These are phyloP conservation scores for Polydrusus tereticollis DNA, from an alignment of 2,888 invertebrate genomes.

Conservation along the genomic window DNA sequence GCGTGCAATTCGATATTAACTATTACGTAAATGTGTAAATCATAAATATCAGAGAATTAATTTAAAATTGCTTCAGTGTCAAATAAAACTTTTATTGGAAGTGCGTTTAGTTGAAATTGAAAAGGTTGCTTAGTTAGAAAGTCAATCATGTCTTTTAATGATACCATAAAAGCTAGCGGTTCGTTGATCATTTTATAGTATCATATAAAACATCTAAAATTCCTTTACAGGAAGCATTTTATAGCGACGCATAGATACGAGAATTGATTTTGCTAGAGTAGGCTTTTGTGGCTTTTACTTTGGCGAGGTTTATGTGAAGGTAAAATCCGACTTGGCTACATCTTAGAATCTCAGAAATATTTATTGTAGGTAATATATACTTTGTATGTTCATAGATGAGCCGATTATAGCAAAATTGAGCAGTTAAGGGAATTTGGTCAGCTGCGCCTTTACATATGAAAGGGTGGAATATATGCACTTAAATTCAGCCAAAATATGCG, in stretches of 20 bases:
- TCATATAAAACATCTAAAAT: conserved; percentile 15
- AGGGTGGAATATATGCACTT: too few species aligned
- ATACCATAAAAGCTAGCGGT: conserved; percentile 15
- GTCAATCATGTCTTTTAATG: conserved; percentile 10
- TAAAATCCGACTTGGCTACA: background rate
- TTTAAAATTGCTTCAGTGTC: conserved; percentile 6
- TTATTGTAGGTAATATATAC: too few species aligned
- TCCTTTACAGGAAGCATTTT: conserved; percentile 8
- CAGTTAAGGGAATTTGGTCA: too few species aligned
- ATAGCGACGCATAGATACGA: background rate
- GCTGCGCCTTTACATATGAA: too few species aligned
- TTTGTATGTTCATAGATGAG: too few species aligned
- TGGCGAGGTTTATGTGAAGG: background rate
- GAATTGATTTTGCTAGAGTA: background rate
- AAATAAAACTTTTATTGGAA: conserved; percentile 8
- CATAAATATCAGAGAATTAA: conserved; percentile 7
- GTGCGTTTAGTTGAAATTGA: conserved; percentile 9
- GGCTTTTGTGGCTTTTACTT: background rate
- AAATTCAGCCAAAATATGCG: too few species aligned
- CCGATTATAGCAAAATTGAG: too few species aligned
- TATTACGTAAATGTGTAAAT: background rate
- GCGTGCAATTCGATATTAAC: background rate
- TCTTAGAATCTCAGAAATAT: too few species aligned
- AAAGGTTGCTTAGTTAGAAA: conserved; percentile 12
- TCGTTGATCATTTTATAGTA: conserved; percentile 11